Conservation (phyloP, 2,888 invertebrate species). For the Diploptera punctata region DNA sequence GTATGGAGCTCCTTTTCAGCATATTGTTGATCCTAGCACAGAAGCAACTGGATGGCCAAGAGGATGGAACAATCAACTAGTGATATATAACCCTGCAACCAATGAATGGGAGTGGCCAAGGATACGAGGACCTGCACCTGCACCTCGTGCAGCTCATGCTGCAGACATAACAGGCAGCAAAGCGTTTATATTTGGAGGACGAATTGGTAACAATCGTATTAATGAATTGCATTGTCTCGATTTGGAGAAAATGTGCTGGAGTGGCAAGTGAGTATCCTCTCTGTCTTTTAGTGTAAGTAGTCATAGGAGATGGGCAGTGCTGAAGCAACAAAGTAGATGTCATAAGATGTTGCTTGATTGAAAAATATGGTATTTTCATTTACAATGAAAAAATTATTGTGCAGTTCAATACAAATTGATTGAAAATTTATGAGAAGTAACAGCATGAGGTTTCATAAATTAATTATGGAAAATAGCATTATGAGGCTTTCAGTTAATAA, state of each 20-base stretch:
- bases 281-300: no score
- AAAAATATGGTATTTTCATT: no score
- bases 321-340: no score
- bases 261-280: constrained; percentile 54
- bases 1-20: constrained; percentile 33
- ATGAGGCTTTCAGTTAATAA: no score
- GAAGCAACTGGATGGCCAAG: constrained; percentile 37
- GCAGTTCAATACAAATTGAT: no score
- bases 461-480: no score
- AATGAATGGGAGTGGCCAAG: constrained; percentile 49
- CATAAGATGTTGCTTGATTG: no score
- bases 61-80: constrained; percentile 53
- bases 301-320: no score
- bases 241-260: constrained; percentile 54
- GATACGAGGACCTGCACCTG: constrained; percentile 51
- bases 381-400: no score
- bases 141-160: constrained; percentile 57
- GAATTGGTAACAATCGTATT: constrained; percentile 51
- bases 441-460: no score
- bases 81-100: constrained; percentile 47
- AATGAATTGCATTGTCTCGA: constrained; percentile 56
- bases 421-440: no score
- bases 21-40: constrained; percentile 40
- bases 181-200: constrained; percentile 55
- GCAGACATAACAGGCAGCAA: constrained; percentile 46